Evolutionary conservation across 1,140 invertebrate species (phyloP).

Genomic region (Mactra quadrangularis): DNA sequence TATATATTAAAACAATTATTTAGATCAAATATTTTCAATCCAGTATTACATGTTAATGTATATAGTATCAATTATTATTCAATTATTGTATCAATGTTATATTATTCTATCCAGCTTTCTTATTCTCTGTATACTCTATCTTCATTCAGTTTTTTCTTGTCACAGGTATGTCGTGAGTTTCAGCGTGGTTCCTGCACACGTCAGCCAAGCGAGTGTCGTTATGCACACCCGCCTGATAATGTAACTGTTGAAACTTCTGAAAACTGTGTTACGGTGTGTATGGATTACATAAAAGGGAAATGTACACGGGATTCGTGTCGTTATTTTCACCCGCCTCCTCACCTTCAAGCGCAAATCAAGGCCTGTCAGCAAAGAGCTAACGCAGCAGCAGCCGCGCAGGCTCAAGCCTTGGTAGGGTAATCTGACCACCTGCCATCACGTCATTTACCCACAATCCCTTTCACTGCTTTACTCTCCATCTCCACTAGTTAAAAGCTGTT

Average conservation of each 20-base stretch:
- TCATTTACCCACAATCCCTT: slow-evolving; percentile 20
- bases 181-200: slow-evolving; percentile 98
- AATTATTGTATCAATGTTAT: no score
- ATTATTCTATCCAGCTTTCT: no score
- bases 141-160: slow-evolving; percentile 65
- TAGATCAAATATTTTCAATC: no score
- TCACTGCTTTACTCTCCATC: slow-evolving; percentile 36
- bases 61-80: no score
- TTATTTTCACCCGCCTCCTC: slow-evolving; percentile 89
- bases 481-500: no score
- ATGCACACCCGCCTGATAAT: slow-evolving; percentile 97
- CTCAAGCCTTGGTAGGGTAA: slow-evolving; percentile 88
- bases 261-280: slow-evolving; percentile 98
- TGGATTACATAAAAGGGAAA: slow-evolving; percentile 98
- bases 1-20: no score
- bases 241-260: slow-evolving; percentile 92
- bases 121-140: slow-evolving; percentile 23
- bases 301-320: slow-evolving; percentile 96
- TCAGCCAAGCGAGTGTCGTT: slow-evolving; percentile 97
- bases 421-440: slow-evolving; percentile 60
- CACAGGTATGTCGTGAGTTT: slow-evolving; percentile 98
- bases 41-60: no score
- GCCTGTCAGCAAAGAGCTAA: slow-evolving; percentile 92
- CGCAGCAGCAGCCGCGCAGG: slow-evolving; percentile 84
- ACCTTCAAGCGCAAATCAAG: slow-evolving; percentile 99